phyloP scores from a whole-genome alignment of 2,113 vertebrate genomes.

The Typhlomys cinereus region DNA sequence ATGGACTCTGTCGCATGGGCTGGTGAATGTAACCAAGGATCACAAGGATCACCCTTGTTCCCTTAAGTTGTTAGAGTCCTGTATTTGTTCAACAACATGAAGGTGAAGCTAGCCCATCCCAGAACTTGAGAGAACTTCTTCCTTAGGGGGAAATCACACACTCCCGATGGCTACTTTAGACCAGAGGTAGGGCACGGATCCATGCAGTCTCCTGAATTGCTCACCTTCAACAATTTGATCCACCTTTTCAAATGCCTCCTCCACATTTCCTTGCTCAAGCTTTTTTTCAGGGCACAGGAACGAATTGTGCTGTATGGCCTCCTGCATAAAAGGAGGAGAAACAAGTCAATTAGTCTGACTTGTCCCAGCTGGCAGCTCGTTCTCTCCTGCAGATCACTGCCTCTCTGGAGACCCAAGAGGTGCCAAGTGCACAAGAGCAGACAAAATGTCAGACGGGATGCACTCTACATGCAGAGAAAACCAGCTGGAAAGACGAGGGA shows the following conservation, averaged over 20 bases:
- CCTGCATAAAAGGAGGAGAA: conserved; percentile 63
- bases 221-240: conserved; percentile 83
- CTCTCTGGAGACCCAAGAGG: neutral
- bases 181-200: neutral
- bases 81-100: no score
- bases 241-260: conserved; percentile 80
- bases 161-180: neutral
- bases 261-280: conserved; percentile 80
- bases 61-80: no score
- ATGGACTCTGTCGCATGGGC: no score
- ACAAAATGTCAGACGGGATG: neutral
- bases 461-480: neutral
- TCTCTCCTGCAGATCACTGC: neutral
- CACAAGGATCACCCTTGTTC: no score
- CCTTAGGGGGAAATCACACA: neutral
- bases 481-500: neutral
- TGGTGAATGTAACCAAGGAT: no score
- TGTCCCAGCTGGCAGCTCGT: neutral
- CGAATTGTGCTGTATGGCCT: conserved; percentile 79
- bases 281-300: conserved; percentile 79
- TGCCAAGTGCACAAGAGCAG: neutral
- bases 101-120: no score
- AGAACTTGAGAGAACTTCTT: neutral
- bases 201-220: neutral
- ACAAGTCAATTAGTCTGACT: neutral